These are phyloP conservation scores for Clarias macrocephalus DNA, from an alignment of 2,113 vertebrate genomes.

Conservation along the genomic window DNA sequence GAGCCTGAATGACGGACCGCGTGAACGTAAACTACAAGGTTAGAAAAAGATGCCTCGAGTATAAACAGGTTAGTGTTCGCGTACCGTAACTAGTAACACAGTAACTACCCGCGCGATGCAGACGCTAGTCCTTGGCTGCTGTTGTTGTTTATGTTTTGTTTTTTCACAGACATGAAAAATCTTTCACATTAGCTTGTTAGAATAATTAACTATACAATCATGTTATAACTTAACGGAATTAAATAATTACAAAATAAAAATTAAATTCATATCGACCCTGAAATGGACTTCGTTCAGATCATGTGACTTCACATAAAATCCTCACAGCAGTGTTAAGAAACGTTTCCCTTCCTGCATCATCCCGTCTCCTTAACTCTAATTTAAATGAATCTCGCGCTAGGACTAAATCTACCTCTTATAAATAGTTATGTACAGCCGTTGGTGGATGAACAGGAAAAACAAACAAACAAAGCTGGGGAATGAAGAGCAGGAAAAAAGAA, in stretches of 20 bases:
- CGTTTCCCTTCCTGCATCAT: neutral
- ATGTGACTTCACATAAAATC: neutral
- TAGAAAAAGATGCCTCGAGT: neutral
- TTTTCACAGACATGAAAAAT: constrained; percentile 44
- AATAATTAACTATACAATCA: constrained; percentile 29
- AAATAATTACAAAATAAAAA: constrained; percentile 49
- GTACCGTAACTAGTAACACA: constrained; percentile 33
- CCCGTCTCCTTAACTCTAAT: neutral
- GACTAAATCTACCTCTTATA: constrained; percentile 27
- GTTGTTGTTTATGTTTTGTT: too few species aligned
- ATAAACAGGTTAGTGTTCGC: constrained; percentile 32
- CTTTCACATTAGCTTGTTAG: constrained; percentile 55
- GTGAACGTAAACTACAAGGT: constrained; percentile 26
- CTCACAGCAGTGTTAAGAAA: neutral
- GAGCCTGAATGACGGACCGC: neutral
- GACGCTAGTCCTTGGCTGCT: constrained; percentile 22
- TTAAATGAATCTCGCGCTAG: neutral
- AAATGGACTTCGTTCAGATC: constrained; percentile 43
- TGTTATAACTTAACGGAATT: neutral
- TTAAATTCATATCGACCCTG: constrained; percentile 49
- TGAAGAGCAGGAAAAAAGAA: constrained; percentile 34
- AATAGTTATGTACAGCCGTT: constrained; percentile 62
- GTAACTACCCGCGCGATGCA: neutral
- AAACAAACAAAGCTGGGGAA: constrained; percentile 50
- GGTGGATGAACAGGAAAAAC: constrained; percentile 53